Evolutionary conservation across 2,797 vertebrate genomes (phyloP).

Genomic region (Chelon labrosus): DNA sequence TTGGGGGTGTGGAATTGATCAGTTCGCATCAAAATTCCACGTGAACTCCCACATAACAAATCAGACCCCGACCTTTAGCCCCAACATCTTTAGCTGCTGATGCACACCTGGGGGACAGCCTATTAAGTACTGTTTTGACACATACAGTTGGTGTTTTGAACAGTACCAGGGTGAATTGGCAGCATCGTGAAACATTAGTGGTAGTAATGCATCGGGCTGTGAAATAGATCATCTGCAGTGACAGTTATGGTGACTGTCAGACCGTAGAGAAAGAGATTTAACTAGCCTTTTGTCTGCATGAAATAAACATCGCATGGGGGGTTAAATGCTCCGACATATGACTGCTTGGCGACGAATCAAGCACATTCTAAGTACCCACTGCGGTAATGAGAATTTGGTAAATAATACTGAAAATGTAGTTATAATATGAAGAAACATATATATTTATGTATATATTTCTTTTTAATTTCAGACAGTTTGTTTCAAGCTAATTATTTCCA

Average conservation of each 20-base stretch:
- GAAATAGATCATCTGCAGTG: constrained; percentile 75
- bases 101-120: constrained; percentile 79
- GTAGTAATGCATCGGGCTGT: constrained; percentile 72
- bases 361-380: constrained; percentile 44
- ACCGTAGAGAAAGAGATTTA: constrained; percentile 71
- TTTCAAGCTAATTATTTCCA: constrained; percentile 21
- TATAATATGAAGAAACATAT: neutral
- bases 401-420: constrained; percentile 38
- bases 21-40: constrained; percentile 86
- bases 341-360: constrained; percentile 68
- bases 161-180: constrained; percentile 66
- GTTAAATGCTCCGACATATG: constrained; percentile 78
- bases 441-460: constrained; percentile 1
- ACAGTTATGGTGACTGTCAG: constrained; percentile 79
- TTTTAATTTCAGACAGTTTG: constrained; percentile 2
- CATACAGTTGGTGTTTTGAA: constrained; percentile 75
- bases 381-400: constrained; percentile 47
- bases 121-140: constrained; percentile 74
- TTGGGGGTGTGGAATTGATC: constrained; percentile 88
- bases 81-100: constrained; percentile 83
- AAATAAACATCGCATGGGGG: constrained; percentile 78
- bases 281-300: constrained; percentile 79
- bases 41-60: constrained; percentile 86
- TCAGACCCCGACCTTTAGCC: constrained; percentile 82
- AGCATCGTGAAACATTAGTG: constrained; percentile 77